Evolutionary conservation across 2,797 vertebrate genomes (phyloP).

Genomic region (Onychomys arenicola): DNA sequence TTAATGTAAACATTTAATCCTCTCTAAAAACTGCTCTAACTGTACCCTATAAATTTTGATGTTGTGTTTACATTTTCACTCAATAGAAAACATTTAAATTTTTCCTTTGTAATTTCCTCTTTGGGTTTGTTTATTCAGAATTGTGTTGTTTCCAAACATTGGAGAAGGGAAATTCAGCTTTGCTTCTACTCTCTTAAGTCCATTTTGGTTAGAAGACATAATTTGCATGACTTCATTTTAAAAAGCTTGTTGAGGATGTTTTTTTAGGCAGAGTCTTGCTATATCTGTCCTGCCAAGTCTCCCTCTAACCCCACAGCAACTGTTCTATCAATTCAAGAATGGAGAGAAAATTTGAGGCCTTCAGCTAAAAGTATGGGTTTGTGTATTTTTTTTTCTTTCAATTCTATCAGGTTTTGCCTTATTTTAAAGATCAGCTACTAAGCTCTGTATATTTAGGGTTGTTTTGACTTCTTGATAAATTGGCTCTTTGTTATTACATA

Average conservation of each 20-base stretch:
- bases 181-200: neutral
- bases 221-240: neutral
- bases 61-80: neutral
- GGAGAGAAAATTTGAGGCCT: slow-evolving; percentile 35
- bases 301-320: neutral
- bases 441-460: slow-evolving; percentile 1
- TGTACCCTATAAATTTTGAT: slow-evolving; percentile 1
- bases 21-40: neutral
- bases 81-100: neutral
- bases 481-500: neutral
- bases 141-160: slow-evolving; percentile 38
- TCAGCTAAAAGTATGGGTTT: neutral
- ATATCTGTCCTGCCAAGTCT: neutral
- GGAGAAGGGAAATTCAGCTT: neutral
- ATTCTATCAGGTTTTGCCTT: neutral
- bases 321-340: neutral
- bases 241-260: slow-evolving; percentile 21
- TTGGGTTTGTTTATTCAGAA: neutral
- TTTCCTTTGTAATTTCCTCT: slow-evolving; percentile 15
- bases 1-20: slow-evolving; percentile 9
- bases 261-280: neutral
- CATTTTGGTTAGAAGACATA: slow-evolving; percentile 19
- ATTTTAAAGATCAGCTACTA: neutral
- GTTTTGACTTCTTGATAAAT: slow-evolving; percentile 19
- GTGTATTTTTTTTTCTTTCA: slow-evolving; percentile 46